Percentiles rank a stretch among this genome's conserved stretches.
Evolutionary conservation across 2,888 invertebrate species (phyloP).

Genomic region (Rhopalosiphum nymphaeae): DNA sequence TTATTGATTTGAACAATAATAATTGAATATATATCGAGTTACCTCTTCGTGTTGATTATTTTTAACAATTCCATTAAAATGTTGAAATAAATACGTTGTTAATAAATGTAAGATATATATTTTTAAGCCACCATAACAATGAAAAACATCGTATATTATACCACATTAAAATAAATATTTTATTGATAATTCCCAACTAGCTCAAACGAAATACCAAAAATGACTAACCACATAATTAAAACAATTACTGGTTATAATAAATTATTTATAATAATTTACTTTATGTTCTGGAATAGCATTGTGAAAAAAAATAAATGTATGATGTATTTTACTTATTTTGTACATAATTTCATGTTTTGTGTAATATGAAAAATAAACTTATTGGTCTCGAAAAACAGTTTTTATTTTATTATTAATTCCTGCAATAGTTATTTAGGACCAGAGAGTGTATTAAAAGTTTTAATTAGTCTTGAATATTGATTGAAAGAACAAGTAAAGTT

Average conservation of each 20-base stretch:
- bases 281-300: neutral
- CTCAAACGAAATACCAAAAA: neutral
- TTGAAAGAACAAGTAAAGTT: neutral
- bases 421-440: neutral
- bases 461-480: neutral
- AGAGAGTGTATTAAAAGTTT: neutral
- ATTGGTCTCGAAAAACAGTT: neutral
- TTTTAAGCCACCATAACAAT: neutral
- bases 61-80: constrained; percentile 13
- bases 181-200: neutral
- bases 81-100: neutral
- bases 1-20: constrained; percentile 4
- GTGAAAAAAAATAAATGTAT: neutral
- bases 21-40: neutral
- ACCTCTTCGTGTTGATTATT: neutral
- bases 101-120: neutral
- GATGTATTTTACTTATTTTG: neutral
- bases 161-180: neutral
- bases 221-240: neutral
- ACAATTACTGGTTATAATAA: neutral
- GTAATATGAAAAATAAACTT: neutral
- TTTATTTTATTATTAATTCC: neutral
- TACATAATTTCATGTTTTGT: neutral
- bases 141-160: neutral
- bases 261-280: neutral